Conservation (phyloP, 2,888 invertebrate species). For the Scaptodrosophila latifasciaeformis region DNA sequence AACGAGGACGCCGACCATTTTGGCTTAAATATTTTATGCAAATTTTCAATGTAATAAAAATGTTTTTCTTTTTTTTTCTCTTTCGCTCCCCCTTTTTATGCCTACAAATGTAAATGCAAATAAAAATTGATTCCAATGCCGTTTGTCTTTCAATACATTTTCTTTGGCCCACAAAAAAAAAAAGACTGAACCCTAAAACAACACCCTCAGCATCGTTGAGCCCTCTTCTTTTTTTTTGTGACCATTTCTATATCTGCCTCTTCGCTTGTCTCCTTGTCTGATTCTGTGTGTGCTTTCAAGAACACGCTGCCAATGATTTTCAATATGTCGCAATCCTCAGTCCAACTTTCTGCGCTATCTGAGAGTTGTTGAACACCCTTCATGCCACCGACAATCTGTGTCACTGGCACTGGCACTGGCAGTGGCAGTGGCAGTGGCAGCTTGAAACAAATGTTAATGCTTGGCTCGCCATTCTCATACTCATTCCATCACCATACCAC, state of each 20-base stretch:
- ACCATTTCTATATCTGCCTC: slow-evolving; percentile 15
- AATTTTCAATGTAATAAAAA: slow-evolving; percentile 68
- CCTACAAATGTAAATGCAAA: slow-evolving; percentile 28
- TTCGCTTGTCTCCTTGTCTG: background rate
- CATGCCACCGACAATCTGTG: background rate
- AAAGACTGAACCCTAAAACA: too few species aligned
- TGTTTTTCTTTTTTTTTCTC: too few species aligned
- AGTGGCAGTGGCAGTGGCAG: slow-evolving; percentile 27
- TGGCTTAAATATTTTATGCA: slow-evolving; percentile 69
- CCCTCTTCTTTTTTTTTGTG: slow-evolving; percentile 8
- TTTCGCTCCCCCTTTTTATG: too few species aligned
- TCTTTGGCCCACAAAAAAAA: too few species aligned
- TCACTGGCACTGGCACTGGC: slow-evolving; percentile 22
- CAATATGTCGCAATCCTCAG: slow-evolving; percentile 64
- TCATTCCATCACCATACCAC: background rate
- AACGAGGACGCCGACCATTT: slow-evolving; percentile 35
- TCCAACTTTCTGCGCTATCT: slow-evolving; percentile 45
- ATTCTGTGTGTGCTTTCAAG: slow-evolving; percentile 13
- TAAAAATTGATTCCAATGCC: slow-evolving; percentile 64
- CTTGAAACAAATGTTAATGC: slow-evolving; percentile 68
- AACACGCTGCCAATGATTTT: slow-evolving; percentile 61
- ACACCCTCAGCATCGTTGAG: too few species aligned
- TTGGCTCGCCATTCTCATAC: slow-evolving; percentile 35
- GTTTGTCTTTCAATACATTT: slow-evolving; percentile 63
- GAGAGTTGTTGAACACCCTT: slow-evolving; percentile 5